Evolutionary conservation across 2,797 vertebrate species (phyloP).

Genomic region (Chelonia mydas): DNA sequence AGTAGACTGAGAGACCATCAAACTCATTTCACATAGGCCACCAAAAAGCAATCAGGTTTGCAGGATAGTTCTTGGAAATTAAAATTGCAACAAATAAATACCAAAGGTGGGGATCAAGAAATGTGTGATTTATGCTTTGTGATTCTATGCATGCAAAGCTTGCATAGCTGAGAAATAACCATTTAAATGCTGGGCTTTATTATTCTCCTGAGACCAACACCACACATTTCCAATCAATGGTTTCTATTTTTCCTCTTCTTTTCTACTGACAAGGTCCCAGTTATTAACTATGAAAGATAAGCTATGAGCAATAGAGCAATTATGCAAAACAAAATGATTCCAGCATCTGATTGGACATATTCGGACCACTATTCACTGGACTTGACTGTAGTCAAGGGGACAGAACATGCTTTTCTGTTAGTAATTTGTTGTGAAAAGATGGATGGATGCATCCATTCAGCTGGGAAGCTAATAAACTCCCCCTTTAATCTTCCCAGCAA

Average conservation of each 20-base stretch:
- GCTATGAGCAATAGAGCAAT: neutral
- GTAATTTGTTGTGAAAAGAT: slow-evolving; percentile 53
- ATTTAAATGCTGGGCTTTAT: slow-evolving; percentile 7
- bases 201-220: neutral
- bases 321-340: slow-evolving; percentile 18
- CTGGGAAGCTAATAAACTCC: slow-evolving; percentile 35
- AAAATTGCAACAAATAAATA: slow-evolving; percentile 20
- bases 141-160: neutral
- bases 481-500: slow-evolving; percentile 32
- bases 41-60: neutral
- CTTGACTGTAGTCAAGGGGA: slow-evolving; percentile 14
- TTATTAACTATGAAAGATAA: slow-evolving; percentile 7
- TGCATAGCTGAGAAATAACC: neutral
- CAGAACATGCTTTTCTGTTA: slow-evolving; percentile 19
- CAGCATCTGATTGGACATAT: slow-evolving; percentile 28
- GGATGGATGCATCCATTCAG: slow-evolving; percentile 28
- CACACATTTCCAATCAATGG: neutral
- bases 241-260: slow-evolving; percentile 11
- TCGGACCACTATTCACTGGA: slow-evolving; percentile 20
- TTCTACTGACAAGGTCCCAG: slow-evolving; percentile 24
- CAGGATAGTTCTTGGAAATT: slow-evolving; percentile 15
- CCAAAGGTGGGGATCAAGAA: neutral
- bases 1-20: neutral
- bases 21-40: neutral
- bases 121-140: neutral